phyloP scores from a whole-genome alignment of 2,113 vertebrate species.

The Lasiurus borealis region DNA sequence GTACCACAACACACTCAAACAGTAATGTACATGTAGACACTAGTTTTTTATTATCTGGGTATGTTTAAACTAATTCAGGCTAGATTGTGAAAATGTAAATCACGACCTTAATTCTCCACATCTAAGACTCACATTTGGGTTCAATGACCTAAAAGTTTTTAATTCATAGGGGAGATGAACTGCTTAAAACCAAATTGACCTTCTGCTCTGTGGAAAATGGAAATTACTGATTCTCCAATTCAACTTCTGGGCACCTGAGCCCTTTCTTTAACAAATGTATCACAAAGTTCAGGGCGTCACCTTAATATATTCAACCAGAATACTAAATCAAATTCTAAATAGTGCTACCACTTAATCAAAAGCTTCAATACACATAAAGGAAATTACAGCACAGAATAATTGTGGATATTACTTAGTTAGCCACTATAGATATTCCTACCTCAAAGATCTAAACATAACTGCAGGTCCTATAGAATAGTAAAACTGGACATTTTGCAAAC shows the following conservation, averaged over 20 bases:
- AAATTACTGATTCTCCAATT: not conserved
- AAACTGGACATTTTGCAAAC: slow-evolving; percentile 35
- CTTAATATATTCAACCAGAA: not conserved
- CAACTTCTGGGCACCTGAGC: not conserved
- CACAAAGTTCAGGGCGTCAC: not conserved
- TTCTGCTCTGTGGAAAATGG: not conserved
- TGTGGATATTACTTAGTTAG: not conserved
- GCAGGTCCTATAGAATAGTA: not conserved
- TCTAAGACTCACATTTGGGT: slow-evolving; percentile 10
- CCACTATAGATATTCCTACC: not conserved
- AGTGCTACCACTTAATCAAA: not conserved
- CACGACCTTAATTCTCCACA: not conserved
- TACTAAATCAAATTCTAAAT: not conserved
- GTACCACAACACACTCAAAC: not conserved
- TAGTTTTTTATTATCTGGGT: not conserved
- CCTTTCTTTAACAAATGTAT: not conserved
- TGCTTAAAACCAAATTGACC: not conserved
- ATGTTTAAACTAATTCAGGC: not conserved
- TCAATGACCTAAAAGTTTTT: not conserved
- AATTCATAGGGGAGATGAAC: slow-evolving; percentile 41
- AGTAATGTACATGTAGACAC: not conserved
- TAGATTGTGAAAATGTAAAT: not conserved
- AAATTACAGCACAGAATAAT: not conserved
- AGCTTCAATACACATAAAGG: not conserved
- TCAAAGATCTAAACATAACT: not conserved